Evolutionary conservation across 2,888 invertebrate species (phyloP).

Genomic region (Drosophila borealis): DNA sequence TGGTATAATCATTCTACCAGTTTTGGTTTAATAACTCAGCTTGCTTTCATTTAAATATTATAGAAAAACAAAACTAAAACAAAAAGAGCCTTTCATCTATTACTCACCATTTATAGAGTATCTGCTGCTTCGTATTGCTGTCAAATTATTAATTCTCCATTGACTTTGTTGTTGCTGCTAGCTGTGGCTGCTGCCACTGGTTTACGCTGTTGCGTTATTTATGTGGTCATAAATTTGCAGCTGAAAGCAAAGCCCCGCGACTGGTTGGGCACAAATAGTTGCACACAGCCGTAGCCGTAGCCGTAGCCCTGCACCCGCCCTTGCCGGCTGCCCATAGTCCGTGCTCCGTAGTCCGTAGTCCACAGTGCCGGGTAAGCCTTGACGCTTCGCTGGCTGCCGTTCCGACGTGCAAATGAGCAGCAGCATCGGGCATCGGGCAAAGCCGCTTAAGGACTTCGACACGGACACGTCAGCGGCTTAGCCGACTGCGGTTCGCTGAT

Average conservation of each 20-base stretch:
- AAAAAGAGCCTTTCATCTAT: too few relatives aligned
- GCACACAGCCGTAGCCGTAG: constrained; percentile 26
- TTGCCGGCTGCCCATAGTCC: background rate
- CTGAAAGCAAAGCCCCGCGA: constrained; percentile 75
- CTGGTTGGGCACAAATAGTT: constrained; percentile 66
- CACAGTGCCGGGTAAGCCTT: constrained; percentile 61
- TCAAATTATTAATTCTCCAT: constrained; percentile 1
- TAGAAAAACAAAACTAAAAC: too few relatives aligned
- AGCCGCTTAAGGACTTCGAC: constrained; percentile 71
- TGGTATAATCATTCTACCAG: too few relatives aligned
- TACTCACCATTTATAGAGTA: constrained; percentile 23
- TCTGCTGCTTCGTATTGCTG: constrained; percentile 12
- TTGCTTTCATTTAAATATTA: background rate
- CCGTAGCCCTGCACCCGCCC: background rate
- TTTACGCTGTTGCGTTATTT: constrained; percentile 74
- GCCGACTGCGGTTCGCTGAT: constrained; percentile 73
- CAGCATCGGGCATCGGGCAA: constrained; percentile 40
- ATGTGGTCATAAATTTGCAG: constrained; percentile 76
- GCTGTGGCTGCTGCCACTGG: constrained; percentile 60
- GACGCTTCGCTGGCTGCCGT: constrained; percentile 63
- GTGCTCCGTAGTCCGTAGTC: constrained; percentile 1
- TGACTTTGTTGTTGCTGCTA: constrained; percentile 20
- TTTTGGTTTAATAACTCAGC: background rate
- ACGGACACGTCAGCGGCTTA: constrained; percentile 62
- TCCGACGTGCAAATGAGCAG: constrained; percentile 74